Evolutionary conservation across 1,140 invertebrate genomes (phyloP).

Genomic region (Eciton burchellii): DNA sequence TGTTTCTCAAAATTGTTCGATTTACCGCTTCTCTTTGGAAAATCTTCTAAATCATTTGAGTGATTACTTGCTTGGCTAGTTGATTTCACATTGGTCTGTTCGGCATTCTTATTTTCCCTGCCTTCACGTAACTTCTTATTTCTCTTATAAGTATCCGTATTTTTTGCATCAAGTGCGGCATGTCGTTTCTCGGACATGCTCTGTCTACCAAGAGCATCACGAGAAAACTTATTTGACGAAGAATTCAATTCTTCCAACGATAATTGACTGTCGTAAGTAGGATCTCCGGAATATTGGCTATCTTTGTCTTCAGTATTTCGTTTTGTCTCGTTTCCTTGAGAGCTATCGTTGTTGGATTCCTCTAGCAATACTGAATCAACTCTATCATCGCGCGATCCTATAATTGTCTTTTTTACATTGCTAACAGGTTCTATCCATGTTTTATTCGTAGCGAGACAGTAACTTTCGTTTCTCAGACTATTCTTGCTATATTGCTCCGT

Average conservation of each 20-base stretch:
- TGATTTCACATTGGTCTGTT: slow-evolving; percentile 70
- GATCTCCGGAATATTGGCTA: slow-evolving; percentile 86
- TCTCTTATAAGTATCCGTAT: slow-evolving; percentile 97
- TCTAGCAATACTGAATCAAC: slow-evolving; percentile 78
- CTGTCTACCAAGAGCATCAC: slow-evolving; percentile 97
- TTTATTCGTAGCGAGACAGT: slow-evolving; percentile 90
- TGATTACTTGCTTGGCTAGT: slow-evolving; percentile 48
- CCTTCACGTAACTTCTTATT: slow-evolving; percentile 94
- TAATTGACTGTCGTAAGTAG: slow-evolving; percentile 91
- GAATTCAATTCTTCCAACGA: slow-evolving; percentile 90
- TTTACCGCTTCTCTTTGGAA: slow-evolving; percentile 53
- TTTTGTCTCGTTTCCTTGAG: slow-evolving; percentile 71
- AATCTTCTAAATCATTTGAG: slow-evolving; percentile 55
- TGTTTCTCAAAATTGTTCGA: slow-evolving; percentile 62
- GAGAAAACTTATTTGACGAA: slow-evolving; percentile 89
- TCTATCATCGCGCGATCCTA: slow-evolving; percentile 74
- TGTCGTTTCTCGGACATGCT: slow-evolving; percentile 99
- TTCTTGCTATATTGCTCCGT: slow-evolving; percentile 89
- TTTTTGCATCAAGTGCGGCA: slow-evolving; percentile 96
- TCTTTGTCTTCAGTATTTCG: slow-evolving; percentile 80
- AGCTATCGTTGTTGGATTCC: slow-evolving; percentile 76
- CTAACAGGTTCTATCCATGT: slow-evolving; percentile 82
- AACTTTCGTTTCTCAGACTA: slow-evolving; percentile 92
- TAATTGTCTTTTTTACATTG: slow-evolving; percentile 75
- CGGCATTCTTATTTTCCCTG: slow-evolving; percentile 83